Base-by-base conservation (phyloP, 2,113 vertebrate genomes). In the Ptychochromis oligacanthus region DNA sequence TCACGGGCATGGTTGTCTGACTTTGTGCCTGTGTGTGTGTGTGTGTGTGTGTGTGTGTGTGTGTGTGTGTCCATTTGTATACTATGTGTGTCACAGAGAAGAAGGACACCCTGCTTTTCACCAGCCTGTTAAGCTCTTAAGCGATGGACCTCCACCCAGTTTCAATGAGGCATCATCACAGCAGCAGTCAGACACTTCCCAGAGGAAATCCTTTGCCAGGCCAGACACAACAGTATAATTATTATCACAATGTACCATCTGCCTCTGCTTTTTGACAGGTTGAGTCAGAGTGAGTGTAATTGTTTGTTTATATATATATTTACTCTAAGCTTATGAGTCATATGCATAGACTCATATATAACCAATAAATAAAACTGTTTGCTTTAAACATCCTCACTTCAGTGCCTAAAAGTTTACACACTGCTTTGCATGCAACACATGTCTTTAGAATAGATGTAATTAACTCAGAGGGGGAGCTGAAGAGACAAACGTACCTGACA, bases 121-220 rank as follows among this genome's bases (percentile, higher is more conserved):
- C 52, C 75, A 52, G 61, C 20, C 59, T 76, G 83, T 81, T 70
- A 76, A 88, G 82, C 58, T 81, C 77, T 88, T 85, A 85, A 89
- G 77, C 14, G 5, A 34, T 67, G 74, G 55, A 70, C 59, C 77
- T 85, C 87, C 83, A 85, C 87, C 90, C 87, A 84, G 12, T 86
- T 87, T 90, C 83, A 86, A 26, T 80, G 80, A 85, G 75, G 82
- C 90, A 90, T 91, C 91, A 91, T 92, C 80, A 84, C 76, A 83
- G 72, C 83, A 75, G 82, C 81, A 86, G 88, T 77, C 88, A 93
- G 91, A 93, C 88, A 83, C 90, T 93, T 94, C 93, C 89, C 82
- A 75, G 22, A 95, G 94, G 93, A 95, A 92, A 95, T 94, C 90
- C 93, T 90, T 76, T 76, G 74, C 82, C 46, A 62, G 74, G 83